phyloP scores from a whole-genome alignment of 2,888 invertebrate species.

The Caenorhabditis sulstoni region DNA sequence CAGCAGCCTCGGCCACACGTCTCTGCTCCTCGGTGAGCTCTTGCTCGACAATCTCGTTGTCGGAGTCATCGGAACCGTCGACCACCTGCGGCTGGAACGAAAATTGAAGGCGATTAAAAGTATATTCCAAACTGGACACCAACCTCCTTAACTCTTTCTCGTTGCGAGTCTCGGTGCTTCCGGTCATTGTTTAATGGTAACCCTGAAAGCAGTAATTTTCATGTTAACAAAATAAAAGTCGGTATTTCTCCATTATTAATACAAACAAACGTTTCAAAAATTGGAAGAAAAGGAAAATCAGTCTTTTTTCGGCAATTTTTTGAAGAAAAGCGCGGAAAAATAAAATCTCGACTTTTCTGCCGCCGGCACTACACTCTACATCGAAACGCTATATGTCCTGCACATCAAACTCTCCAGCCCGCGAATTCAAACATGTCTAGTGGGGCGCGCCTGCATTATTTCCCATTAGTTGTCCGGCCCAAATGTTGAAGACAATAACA shows the following conservation, averaged over 20 bases:
- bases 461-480: too few species aligned
- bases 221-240: neutral
- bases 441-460: conserved; percentile 19
- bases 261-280: too few species aligned
- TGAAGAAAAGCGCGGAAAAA: conserved; percentile 20
- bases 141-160: conserved; percentile 61
- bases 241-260: neutral
- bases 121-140: neutral
- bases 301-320: neutral
- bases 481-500: too few species aligned
- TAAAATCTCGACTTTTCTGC: conserved; percentile 9
- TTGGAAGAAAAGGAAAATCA: too few species aligned
- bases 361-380: neutral
- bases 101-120: conserved; percentile 1
- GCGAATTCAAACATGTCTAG: conserved; percentile 19
- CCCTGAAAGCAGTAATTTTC: conserved; percentile 21
- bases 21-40: conserved; percentile 76
- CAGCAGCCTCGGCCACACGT: conserved; percentile 78
- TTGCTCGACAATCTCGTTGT: conserved; percentile 74
- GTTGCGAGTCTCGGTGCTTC: conserved; percentile 59
- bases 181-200: conserved; percentile 54
- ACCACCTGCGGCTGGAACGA: conserved; percentile 53
- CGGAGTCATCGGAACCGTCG: conserved; percentile 58
- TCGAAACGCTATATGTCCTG: conserved; percentile 26
- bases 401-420: conserved; percentile 51